These are phyloP conservation scores for Silurus asotus DNA, from an alignment of 2,113 vertebrate species.

Conservation along the genomic window DNA sequence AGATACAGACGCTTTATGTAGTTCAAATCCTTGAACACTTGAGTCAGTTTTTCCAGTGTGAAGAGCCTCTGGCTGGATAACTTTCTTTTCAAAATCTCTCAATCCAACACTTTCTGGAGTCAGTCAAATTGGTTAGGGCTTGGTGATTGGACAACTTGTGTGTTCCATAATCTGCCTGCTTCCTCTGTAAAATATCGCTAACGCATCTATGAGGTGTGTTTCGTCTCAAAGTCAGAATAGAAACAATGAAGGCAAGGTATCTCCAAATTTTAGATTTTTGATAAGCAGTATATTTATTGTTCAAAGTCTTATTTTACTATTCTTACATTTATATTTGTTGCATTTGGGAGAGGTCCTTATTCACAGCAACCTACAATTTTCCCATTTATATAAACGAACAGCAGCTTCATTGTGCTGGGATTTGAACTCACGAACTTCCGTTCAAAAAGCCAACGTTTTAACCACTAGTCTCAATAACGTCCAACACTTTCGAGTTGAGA, in stretches of 20 bases:
- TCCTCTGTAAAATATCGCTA: not conserved
- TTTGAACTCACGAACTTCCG: no score
- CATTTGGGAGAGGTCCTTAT: no score
- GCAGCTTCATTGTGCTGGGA: no score
- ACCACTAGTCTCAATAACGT: not conserved
- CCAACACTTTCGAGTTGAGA: not conserved
- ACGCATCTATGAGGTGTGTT: not conserved
- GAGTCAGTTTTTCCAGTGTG: not conserved
- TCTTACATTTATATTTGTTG: not conserved
- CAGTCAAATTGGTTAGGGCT: not conserved
- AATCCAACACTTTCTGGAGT: not conserved
- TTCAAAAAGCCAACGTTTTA: no score
- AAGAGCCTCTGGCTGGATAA: not conserved
- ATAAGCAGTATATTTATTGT: not conserved
- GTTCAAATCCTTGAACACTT: not conserved
- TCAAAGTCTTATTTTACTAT: not conserved
- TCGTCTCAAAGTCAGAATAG: not conserved
- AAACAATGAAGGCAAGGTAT: not conserved
- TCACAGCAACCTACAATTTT: no score
- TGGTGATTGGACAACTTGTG: not conserved
- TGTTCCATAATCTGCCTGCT: not conserved
- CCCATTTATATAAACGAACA: no score
- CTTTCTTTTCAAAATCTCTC: not conserved
- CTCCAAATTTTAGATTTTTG: not conserved
- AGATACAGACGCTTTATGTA: not conserved